Evolutionary conservation across 2,113 vertebrate species (phyloP).

Genomic region (Tupaia chinensis): DNA sequence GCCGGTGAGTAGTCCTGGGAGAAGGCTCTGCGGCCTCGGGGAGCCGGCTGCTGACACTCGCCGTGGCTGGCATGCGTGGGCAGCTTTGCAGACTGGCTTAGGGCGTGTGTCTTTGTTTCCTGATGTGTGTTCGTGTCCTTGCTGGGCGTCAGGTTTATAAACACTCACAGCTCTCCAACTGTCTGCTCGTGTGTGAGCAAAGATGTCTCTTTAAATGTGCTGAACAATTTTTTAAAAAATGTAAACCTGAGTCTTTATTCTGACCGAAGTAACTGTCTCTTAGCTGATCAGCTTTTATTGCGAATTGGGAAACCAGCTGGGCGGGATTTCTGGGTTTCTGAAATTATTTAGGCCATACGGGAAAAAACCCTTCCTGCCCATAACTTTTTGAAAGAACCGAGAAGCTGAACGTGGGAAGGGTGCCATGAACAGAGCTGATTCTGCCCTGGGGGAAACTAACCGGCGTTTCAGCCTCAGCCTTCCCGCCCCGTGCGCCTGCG

Average conservation of each 20-base stretch:
- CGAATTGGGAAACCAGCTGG: neutral
- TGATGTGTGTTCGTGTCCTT: neutral
- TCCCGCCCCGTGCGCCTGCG: too few species aligned
- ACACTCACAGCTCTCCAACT: neutral
- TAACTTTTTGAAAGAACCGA: neutral
- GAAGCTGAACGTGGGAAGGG: neutral
- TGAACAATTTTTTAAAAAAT: neutral
- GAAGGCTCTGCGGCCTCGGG: too few species aligned
- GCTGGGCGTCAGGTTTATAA: neutral
- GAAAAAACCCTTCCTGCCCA: neutral
- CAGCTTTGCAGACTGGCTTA: neutral
- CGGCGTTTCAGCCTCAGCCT: neutral
- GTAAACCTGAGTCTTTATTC: neutral
- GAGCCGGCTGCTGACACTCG: neutral
- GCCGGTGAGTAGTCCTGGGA: slow-evolving; percentile 88
- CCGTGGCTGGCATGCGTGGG: neutral
- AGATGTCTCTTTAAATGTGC: neutral
- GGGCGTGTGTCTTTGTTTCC: neutral
- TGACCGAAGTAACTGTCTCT: rapidly evolving
- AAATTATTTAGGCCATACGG: neutral
- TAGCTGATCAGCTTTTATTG: neutral
- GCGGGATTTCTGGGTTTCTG: neutral
- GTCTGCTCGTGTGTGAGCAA: neutral
- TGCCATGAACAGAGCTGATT: neutral
- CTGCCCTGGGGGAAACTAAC: neutral